Percentiles rank a stretch among this genome's conserved stretches.
These are phyloP conservation scores for Pituophis catenifer DNA, from an alignment of 2,113 vertebrate species.

Conservation along the genomic window DNA sequence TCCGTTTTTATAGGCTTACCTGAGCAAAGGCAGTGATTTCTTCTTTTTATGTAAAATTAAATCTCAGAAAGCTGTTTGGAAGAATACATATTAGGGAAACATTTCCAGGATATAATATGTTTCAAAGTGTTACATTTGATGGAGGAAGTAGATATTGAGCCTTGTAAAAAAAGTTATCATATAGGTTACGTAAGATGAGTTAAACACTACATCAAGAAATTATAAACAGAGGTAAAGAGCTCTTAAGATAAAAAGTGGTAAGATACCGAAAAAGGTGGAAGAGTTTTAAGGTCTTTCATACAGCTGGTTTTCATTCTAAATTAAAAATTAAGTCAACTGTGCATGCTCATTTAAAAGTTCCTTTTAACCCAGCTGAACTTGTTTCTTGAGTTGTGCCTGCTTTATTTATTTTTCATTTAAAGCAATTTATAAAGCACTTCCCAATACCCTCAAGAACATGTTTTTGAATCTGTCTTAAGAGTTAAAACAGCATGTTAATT, in stretches of 20 bases:
- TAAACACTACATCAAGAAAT: background rate
- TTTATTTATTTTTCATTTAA: background rate
- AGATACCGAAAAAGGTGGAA: background rate
- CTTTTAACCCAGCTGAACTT: background rate
- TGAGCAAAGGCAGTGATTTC: slow-evolving; percentile 62
- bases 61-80: slow-evolving; percentile 54
- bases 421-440: background rate
- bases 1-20: slow-evolving; percentile 60
- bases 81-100: slow-evolving; percentile 53
- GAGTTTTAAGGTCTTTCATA: background rate
- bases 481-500: background rate
- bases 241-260: background rate
- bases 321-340: background rate
- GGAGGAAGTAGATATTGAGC: slow-evolving; percentile 44
- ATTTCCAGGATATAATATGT: slow-evolving; percentile 40
- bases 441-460: background rate
- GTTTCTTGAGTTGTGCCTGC: background rate
- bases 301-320: background rate
- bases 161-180: background rate
- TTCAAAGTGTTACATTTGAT: slow-evolving; percentile 44
- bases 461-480: background rate
- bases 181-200: background rate
- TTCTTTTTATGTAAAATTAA: slow-evolving; percentile 68
- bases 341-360: background rate
- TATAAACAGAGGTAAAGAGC: background rate